Base-by-base conservation (phyloP, 2,797 vertebrate species). In the Anas flavirostris region DNA sequence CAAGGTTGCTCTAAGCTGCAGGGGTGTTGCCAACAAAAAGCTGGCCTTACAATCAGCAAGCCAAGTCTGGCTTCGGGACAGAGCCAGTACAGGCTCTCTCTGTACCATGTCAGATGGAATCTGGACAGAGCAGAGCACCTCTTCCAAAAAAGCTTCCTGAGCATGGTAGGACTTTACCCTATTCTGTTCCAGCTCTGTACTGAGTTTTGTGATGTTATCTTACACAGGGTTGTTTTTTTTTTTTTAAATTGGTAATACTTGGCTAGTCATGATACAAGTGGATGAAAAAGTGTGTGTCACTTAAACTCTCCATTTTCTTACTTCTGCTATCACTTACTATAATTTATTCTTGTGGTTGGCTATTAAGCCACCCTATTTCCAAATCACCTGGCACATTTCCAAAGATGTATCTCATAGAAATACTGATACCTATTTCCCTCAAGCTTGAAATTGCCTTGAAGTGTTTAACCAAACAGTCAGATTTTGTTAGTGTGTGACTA, bases 361-460 rank as follows among this genome's bases (percentile, higher is more conserved):
- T 88, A 3, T 95, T 82, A 89, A 95, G 80, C 63, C 76, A 75
- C 73, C 37, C 82, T 84, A 33, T 91, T 95, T 94, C 95, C 80
- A 91, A 75, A 94, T 62, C 77, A 56, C 13, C 59, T 67, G 86
- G 74, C 52, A 1, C 9, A 4, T 76, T 88, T 93, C 74, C 83
- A 75, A 59, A 59, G 58, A 60, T 12, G 4, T 53, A 13, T 85
- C 68, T 74, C 39, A 22, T 35, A 86, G 53, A 89, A 89, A 37
- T 82, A 76, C 89, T 91, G 82, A 68, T 95, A 94, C 75, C 60
- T 83, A 29, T 29, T 91, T 88, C 70, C 59, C 46, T 82, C 91
- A 91, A 90, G 83, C 84, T 79, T 48, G 67, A 89, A 90, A 67
- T 95, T 84, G 72, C 83, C 69, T 91, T 82, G 43, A 84, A 81